Evolutionary conservation across 2,888 invertebrate genomes (phyloP).

Genomic region (Liodrosophila aerea): DNA sequence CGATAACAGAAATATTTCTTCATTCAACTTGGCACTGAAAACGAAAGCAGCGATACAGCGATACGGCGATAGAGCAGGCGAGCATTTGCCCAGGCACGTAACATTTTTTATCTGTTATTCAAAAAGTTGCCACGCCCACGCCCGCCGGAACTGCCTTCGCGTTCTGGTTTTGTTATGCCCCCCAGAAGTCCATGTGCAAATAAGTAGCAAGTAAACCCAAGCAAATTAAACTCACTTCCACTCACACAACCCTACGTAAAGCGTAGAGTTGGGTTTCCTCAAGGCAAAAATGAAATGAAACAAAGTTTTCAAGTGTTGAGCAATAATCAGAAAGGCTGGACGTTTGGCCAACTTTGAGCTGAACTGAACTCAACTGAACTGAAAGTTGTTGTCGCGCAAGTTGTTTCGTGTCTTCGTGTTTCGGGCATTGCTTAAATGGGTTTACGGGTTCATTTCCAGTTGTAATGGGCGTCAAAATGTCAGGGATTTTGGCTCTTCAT

Average conservation of each 20-base stretch:
- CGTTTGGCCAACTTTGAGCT: conserved; percentile 31
- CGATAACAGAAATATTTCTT: conserved; percentile 71
- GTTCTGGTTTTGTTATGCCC: conserved; percentile 20
- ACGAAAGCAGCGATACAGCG: conserved; percentile 20
- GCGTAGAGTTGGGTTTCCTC: too few relatives aligned
- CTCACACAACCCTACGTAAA: background rate
- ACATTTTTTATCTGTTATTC: conserved; percentile 74
- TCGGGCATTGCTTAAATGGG: conserved; percentile 68
- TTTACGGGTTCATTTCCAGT: conserved; percentile 73
- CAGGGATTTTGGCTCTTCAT: conserved; percentile 47
- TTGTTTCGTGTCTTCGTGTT: conserved; percentile 52
- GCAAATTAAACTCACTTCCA: conserved; percentile 56
- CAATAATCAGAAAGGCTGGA: conserved; percentile 75
- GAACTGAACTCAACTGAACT: too few relatives aligned
- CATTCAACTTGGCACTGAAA: conserved; percentile 63
- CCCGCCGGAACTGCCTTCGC: background rate
- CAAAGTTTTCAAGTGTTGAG: conserved; percentile 73
- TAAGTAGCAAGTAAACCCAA: conserved; percentile 38
- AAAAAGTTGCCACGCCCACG: conserved; percentile 64
- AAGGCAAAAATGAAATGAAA: conserved; percentile 4
- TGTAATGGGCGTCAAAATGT: conserved; percentile 71
- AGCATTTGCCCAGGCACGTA: conserved; percentile 55
- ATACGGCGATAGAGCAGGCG: too few relatives aligned
- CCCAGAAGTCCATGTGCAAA: conserved; percentile 28
- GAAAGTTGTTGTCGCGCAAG: conserved; percentile 41